Conservation (phyloP, 2,888 invertebrate genomes). For the Parasteatoda lunata region DNA sequence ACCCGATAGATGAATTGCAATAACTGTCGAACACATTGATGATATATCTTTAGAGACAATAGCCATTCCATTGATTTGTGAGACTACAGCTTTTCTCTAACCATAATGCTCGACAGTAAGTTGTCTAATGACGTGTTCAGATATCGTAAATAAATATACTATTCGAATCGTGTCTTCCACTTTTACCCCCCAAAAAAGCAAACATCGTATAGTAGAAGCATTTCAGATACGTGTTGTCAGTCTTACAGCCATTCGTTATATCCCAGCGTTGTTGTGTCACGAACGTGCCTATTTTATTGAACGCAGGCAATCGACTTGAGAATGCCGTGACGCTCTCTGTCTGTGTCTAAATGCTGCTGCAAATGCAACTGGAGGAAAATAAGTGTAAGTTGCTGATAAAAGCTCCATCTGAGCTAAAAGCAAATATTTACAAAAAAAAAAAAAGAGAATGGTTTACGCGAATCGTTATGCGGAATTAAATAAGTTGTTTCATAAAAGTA, state of each 20-base stretch:
- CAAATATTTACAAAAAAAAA: too few species aligned
- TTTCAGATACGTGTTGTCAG: constrained; percentile 20
- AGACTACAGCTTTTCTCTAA: background rate
- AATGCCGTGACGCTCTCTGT: constrained; percentile 37
- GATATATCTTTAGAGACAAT: background rate
- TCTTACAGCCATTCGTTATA: constrained; percentile 31
- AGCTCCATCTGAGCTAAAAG: background rate
- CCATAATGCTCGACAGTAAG: background rate
- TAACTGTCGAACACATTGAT: too few species aligned
- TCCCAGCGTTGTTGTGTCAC: constrained; percentile 32
- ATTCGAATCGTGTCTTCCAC: constrained; percentile 19
- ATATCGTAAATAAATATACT: constrained; percentile 37
- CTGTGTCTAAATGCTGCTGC: background rate
- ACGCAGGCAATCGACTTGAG: constrained; percentile 35
- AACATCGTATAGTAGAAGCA: constrained; percentile 6
- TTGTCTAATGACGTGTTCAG: constrained; percentile 11
- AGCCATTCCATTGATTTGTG: background rate
- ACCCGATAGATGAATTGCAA: too few species aligned
- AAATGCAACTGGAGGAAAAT: constrained; percentile 39
- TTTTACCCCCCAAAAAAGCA: constrained; percentile 19
- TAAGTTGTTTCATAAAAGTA: too few species aligned
- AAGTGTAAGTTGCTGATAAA: constrained; percentile 19
- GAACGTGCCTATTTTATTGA: constrained; percentile 47
- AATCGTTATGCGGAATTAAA: too few species aligned
- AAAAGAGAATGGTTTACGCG: too few species aligned